Evolutionary conservation across 2,113 vertebrate species (phyloP).

Genomic region (Pangasianodon gigas): DNA sequence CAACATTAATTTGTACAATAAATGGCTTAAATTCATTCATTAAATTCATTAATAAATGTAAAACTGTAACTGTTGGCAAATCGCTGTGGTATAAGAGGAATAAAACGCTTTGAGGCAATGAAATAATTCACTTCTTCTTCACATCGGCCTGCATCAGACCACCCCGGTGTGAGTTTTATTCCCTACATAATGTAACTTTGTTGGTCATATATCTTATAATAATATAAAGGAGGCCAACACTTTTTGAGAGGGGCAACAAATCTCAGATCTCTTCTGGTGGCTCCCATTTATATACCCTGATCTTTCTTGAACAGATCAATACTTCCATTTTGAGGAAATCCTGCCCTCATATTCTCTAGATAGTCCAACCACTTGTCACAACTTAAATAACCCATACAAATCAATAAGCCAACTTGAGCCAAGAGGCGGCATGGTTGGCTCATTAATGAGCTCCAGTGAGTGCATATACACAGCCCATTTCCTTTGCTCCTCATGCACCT

Average conservation of each 20-base stretch:
- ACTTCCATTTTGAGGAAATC: constrained; percentile 67
- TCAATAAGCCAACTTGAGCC: constrained; percentile 72
- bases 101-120: neutral
- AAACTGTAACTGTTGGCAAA: neutral
- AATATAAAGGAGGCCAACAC: neutral
- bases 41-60: neutral
- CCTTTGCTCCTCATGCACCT: constrained; percentile 56
- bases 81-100: neutral
- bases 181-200: neutral
- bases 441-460: constrained; percentile 67
- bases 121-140: neutral
- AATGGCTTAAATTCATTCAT: neutral
- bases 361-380: constrained; percentile 62
- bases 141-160: neutral
- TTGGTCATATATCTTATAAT: neutral
- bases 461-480: constrained; percentile 59
- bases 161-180: neutral
- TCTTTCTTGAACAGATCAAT: constrained; percentile 62
- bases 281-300: constrained; percentile 61
- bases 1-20: neutral
- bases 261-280: constrained; percentile 38
- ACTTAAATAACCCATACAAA: constrained; percentile 72
- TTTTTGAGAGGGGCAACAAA: constrained; percentile 3
- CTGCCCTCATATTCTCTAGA: constrained; percentile 63
- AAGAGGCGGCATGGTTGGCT: constrained; percentile 60